Evolutionary conservation across 1,140 invertebrate species (phyloP).

Genomic region (Neodiprion fabricii): DNA sequence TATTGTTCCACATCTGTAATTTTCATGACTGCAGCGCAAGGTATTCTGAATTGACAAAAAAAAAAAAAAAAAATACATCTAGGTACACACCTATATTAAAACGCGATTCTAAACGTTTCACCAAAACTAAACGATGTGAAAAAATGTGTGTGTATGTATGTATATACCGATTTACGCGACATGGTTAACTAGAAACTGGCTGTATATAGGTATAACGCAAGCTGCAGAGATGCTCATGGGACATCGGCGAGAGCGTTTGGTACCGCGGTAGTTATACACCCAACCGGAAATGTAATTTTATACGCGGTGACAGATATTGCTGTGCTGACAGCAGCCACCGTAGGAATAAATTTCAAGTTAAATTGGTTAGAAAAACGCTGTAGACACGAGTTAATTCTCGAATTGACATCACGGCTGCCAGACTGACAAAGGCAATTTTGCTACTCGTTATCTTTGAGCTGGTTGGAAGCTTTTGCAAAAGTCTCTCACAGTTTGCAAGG

Average conservation of each 20-base stretch:
- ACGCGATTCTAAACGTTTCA: no score
- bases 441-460: neutral
- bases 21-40: no score
- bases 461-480: no score
- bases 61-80: no score
- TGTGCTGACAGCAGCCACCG: constrained; percentile 5
- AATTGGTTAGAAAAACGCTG: constrained; percentile 8
- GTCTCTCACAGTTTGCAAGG: no score
- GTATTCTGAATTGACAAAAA: no score
- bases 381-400: constrained; percentile 2
- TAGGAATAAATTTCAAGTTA: constrained; percentile 10
- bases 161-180: neutral
- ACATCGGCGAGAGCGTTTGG: neutral
- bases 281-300: constrained; percentile 14
- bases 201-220: neutral
- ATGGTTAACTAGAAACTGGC: constrained; percentile 6
- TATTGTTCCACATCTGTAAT: no score
- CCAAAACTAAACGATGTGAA: no score
- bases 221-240: no score
- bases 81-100: no score
- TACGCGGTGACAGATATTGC: constrained; percentile 13
- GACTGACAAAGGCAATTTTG: neutral
- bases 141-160: neutral
- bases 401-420: neutral
- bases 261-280: neutral